Evolutionary conservation across 2,797 vertebrate genomes (phyloP), one percentile per base, ranked within the genome.

Genomic region (Parauchenoglanis ngamensis): DNA sequence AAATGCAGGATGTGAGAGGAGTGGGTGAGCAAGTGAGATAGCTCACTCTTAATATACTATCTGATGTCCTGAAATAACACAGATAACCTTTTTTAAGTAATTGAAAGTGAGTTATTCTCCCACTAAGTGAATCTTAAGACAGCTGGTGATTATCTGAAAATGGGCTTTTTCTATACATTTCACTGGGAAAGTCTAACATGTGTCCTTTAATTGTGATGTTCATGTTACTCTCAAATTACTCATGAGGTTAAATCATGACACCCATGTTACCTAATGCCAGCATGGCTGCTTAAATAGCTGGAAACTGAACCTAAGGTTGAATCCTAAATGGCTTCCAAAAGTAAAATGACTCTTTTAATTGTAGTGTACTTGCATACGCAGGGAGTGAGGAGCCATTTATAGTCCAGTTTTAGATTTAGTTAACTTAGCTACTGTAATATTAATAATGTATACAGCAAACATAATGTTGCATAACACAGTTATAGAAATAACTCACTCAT

Each of bases 41-140:
- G 68, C 21, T 40, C 8, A 19, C 68, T 40, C 35, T 75, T 46
- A 75, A 75, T 75, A 75, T 46, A 75, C 49, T 23, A 75, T 23
- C 23, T 75, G 44, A 75, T 75, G 44, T 75, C 44, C 68, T 75
- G 40, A 75, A 75, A 75, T 75, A 75, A 25, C 72, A 25, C 44
- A 25, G 68, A 72, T 72, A 72, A 72, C 17, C 17, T 7, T 70
- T 70, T 40, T 40, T 67, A 31, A 28, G n/a, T 67, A 70, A 72
- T 72, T 72, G 35, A 72, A 35, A 72, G 31, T 35, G 68, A 44
- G 68, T 72, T 23, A 72, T 44, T 72, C 68, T 44, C 40, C 68
- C 3, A 3, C 68, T 72, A 72, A 23, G 44, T 75, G 44, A 75
- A n/a, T n/a, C 44, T 49, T 75, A 11, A 46, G 44, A 75, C 44